Evolutionary conservation across 2,113 vertebrate species (phyloP).

Genomic region (Columba livia): DNA sequence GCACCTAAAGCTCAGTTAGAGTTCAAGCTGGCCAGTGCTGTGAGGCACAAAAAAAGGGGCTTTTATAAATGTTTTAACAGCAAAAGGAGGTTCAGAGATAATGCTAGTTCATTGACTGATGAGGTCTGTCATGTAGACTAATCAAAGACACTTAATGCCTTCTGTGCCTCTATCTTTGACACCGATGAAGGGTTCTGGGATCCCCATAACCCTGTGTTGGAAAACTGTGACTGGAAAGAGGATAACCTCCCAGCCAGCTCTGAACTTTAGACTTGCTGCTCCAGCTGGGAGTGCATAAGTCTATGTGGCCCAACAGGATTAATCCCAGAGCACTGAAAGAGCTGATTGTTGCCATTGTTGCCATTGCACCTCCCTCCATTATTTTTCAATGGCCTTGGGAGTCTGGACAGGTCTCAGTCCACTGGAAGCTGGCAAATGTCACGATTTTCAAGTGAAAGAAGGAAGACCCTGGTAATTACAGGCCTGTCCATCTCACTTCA

Average conservation of each 20-base stretch:
- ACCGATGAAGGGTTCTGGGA: fast-evolving
- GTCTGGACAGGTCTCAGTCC: background rate
- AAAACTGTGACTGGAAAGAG: background rate
- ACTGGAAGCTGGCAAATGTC: background rate
- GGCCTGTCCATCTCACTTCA: background rate
- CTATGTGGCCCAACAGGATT: background rate
- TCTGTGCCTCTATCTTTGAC: background rate
- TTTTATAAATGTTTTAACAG: background rate
- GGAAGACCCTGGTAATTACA: background rate
- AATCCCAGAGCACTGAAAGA: background rate
- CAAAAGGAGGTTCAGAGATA: background rate
- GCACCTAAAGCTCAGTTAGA: background rate
- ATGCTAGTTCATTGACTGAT: background rate
- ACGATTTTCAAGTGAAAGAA: background rate
- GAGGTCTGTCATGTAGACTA: fast-evolving
- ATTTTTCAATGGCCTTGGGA: background rate
- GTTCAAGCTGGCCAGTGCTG: background rate
- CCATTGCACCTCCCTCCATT: background rate
- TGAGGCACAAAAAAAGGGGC: background rate
- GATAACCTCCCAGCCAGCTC: background rate
- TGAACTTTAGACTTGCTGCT: background rate
- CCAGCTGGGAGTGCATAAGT: background rate
- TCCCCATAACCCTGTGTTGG: background rate
- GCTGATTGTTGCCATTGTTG: fast-evolving
- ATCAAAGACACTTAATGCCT: background rate